These are phyloP conservation scores for Sylvia atricapilla DNA, from an alignment of 2,113 vertebrate species.

Conservation along the genomic window DNA sequence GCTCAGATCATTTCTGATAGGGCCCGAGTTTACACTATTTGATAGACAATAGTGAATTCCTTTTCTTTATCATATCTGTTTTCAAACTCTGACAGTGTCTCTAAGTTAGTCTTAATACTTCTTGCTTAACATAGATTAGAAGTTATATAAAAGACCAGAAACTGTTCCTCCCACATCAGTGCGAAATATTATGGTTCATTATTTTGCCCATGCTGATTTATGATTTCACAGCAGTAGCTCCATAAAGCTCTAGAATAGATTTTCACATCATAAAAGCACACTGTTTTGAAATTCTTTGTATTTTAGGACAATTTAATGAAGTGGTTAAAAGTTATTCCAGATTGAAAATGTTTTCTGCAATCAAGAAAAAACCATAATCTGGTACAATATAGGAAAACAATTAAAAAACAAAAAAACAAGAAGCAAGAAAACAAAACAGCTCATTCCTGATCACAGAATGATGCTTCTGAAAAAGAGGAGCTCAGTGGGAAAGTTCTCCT, in stretches of 20 bases:
- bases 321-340: conserved; percentile 9
- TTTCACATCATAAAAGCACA: background rate
- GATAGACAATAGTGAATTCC: background rate
- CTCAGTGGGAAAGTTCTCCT: background rate
- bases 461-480: background rate
- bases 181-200: background rate
- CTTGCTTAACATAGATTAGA: background rate
- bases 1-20: background rate
- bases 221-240: conserved; percentile 4
- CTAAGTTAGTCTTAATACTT: background rate
- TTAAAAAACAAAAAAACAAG: background rate
- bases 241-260: conserved; percentile 7
- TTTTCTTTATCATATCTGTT: background rate
- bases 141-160: background rate
- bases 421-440: background rate
- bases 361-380: background rate
- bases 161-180: background rate
- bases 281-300: background rate
- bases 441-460: background rate
- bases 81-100: background rate
- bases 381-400: background rate
- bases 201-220: conserved; percentile 26
- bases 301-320: conserved; percentile 17
- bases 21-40: background rate
- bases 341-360: background rate